Evolutionary conservation across 35 echinoderm and acorn worm species (phyloP), one percentile per base, ranked within the genome.

Genomic region (Apostichopus parvimensis): DNA sequence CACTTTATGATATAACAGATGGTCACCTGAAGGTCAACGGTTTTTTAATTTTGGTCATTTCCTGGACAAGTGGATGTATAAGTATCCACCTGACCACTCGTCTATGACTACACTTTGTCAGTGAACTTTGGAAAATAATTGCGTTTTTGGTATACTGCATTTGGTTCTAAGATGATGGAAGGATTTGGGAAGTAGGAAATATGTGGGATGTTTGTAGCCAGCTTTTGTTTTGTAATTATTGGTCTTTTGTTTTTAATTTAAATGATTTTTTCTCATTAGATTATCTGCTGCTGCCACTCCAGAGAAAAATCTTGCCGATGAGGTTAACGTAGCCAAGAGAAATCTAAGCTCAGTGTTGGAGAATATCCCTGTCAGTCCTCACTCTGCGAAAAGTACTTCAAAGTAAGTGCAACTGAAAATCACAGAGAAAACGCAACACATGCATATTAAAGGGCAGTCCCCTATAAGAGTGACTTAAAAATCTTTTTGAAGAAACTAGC

Each of bases 331-430:
- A 73, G 93, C 95, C 45, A 96, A 92, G 78, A 81, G 95, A 56
- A 93, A 96, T 53, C 91, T 96, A 14, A 93, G 93, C 10, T 11
- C 79, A 14, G 86, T 90, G 28, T 86, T 96, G 28, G 93, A 94
- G 12, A 80, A 84, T 17, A 77, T 90, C 11, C 70, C 93, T 23
- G 79, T 56, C 17, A 86, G 22, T 26, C 9, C 85, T 57, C 54
- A 21, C 8, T 71, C 6, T 82, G 45, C 34, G 45, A 82, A 34
- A 53, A 54, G 57, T 56, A 53, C 10, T 18, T 82, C 79, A 82
- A 82, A 82, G 79, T 82, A 82, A 87, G 85, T 87, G 8, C 11
- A 68, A 18, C 6, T 11, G 11, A 68, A 9, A 11, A 68, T 14
- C 11, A 68, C 5, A 9, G 0, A 68, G 64, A 68, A 4, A 68